Base-by-base conservation (phyloP, 2,888 invertebrate genomes). In the Nineta flava region DNA sequence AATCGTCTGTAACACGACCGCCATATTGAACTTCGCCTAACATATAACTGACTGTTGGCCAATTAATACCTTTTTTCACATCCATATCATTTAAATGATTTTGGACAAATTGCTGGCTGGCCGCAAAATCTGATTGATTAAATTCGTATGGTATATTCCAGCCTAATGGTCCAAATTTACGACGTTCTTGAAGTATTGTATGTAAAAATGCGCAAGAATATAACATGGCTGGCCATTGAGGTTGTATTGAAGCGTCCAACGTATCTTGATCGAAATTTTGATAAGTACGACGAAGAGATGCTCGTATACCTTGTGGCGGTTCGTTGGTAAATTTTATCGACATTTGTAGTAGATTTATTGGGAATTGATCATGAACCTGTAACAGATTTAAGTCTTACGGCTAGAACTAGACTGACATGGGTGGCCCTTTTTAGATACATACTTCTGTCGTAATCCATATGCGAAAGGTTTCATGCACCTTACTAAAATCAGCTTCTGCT, bases 91-190 rank as follows among this genome's bases (percentile, higher is more conserved):
- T 90, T 50, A 91, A 69, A 67, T 91, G 88, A 62, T 90, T 90
- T 61, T 88, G 88, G 5, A 87, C 76, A 62, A 88, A 91, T 68
- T 87, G 76, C 49, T 86, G 84, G 53, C 85, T 87, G 2, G 91
- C 81, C 53, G 83, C 68, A 88, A 88, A 90, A 65, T 91, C 91
- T 7, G 91, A 81, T 1, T 81, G 82, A 68, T 91, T 91, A 60
- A 91, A 91, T 64, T 91, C 91, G 58, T 92, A 92, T 0, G 91
- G 91, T 57, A 92, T 91, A 59, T 90, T 91, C 92, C 91, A 92
- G 0, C 92, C 92, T 1, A 92, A 73, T 0, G 91, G 87, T 0
- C 91, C 91, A 64, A 85, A 88, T 63, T 88, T 88, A 47, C 88
- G 70, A 53, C 88, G 73, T 63, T 88, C 87, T 62, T 87, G 91